These are phyloP conservation scores for Nothoprocta pentlandii DNA, from an alignment of 2,113 vertebrate genomes.

Conservation along the genomic window DNA sequence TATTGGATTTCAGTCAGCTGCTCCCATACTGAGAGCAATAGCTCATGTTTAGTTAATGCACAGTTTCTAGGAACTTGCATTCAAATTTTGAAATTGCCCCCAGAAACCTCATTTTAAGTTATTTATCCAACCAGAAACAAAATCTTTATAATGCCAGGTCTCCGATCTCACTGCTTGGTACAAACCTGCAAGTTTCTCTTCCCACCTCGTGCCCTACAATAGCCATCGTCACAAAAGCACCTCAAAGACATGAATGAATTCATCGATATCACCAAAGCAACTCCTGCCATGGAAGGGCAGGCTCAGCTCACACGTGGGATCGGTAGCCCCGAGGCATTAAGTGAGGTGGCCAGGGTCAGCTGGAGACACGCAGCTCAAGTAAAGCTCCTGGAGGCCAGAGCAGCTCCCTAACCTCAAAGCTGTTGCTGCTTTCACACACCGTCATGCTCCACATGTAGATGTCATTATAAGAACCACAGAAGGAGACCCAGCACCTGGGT, in stretches of 20 bases:
- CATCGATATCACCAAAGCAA: background rate
- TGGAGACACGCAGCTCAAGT: fast-evolving
- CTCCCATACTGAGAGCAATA: background rate
- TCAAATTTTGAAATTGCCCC: background rate
- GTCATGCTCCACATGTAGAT: background rate
- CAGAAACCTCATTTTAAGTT: background rate
- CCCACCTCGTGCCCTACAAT: background rate
- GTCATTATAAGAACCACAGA: background rate
- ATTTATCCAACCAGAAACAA: background rate
- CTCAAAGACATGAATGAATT: background rate
- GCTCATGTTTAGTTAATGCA: background rate
- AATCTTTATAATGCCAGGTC: background rate
- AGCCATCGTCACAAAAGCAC: background rate
- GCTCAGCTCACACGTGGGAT: background rate
- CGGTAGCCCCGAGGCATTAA: background rate
- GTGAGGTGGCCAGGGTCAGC: background rate
- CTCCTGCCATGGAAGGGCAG: background rate
- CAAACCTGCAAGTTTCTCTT: background rate
- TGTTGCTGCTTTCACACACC: background rate
- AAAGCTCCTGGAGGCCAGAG: background rate
- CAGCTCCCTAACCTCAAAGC: background rate
- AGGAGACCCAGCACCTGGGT: background rate
- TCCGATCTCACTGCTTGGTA: background rate
- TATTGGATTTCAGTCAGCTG: background rate
- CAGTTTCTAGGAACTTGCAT: background rate